Conservation (phyloP, 2,888 invertebrate species). For the Elysia crispata region DNA sequence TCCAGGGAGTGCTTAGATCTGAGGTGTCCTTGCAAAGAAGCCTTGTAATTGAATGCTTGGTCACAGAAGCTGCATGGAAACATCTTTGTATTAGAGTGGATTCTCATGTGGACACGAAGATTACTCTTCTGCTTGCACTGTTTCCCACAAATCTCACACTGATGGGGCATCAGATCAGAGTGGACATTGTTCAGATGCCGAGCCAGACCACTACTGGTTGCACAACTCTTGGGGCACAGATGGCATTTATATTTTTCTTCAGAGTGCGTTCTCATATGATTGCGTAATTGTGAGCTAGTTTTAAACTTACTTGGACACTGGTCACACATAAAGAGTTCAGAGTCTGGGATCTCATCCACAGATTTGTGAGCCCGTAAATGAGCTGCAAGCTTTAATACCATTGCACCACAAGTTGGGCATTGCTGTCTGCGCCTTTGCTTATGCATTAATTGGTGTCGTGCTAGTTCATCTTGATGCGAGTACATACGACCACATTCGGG, state of each 20-base stretch:
- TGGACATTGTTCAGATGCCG: constrained; percentile 40
- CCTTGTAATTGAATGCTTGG: constrained; percentile 15
- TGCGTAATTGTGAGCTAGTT: constrained; percentile 23
- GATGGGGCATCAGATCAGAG: constrained; percentile 12
- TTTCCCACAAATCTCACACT: not conserved
- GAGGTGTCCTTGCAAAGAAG: constrained; percentile 39
- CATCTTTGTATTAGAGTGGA: not conserved
- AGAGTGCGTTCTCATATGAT: constrained; percentile 38
- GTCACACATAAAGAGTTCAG: constrained; percentile 42
- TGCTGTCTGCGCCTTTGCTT: constrained; percentile 34
- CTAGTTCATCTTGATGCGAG: constrained; percentile 31
- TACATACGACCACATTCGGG: constrained; percentile 39
- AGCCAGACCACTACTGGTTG: constrained; percentile 26
- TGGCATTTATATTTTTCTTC: constrained; percentile 44
- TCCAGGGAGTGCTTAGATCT: not conserved
- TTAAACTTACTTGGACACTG: constrained; percentile 45
- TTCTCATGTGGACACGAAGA: not conserved
- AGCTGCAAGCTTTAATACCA: constrained; percentile 32
- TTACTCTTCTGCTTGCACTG: not conserved
- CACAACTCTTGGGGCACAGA: constrained; percentile 43
- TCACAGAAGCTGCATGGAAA: not conserved
- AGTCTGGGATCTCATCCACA: constrained; percentile 32
- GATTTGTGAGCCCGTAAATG: constrained; percentile 44
- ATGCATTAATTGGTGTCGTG: constrained; percentile 35
- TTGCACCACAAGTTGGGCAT: constrained; percentile 39